Conservation (phyloP, 2,797 vertebrate genomes). For the Smutsia temminckii region DNA sequence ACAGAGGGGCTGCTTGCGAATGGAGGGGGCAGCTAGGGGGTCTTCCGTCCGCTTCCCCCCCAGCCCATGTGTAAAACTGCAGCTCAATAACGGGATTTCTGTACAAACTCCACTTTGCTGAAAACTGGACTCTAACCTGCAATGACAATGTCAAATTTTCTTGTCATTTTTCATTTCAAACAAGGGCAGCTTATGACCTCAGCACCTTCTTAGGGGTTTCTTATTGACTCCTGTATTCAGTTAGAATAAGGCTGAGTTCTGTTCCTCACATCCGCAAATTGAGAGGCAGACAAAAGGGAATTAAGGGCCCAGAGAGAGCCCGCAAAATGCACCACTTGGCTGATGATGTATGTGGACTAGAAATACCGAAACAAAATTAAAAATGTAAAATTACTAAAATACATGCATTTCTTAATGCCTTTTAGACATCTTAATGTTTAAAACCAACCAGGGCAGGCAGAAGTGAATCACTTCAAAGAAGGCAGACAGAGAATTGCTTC, state of each 20-base stretch:
- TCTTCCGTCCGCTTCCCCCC: too few relatives aligned
- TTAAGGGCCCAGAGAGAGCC: not conserved
- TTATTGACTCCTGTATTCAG: not conserved
- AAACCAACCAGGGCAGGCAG: not conserved
- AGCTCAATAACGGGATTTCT: not conserved
- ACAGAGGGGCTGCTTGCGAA: not conserved
- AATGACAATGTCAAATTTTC: not conserved
- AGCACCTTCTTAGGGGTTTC: not conserved
- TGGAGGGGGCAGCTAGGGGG: accelerated
- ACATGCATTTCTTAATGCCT: not conserved
- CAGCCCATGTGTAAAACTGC: too few relatives aligned
- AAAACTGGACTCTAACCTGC: not conserved
- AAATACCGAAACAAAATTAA: not conserved
- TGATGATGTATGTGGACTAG: not conserved
- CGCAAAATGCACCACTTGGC: not conserved
- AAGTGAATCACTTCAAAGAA: not conserved
- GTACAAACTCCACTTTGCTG: not conserved
- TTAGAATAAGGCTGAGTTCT: not conserved
- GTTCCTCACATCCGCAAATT: not conserved
- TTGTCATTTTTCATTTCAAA: conserved; percentile 10
- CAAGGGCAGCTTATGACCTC: not conserved
- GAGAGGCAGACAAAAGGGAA: not conserved
- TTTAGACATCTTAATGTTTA: not conserved
- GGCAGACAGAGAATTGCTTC: not conserved
- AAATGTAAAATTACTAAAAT: not conserved